Percentiles rank a stretch among this genome's conserved stretches.
Evolutionary conservation across 1,140 invertebrate genomes (phyloP).

Genomic region (Brevipalpus yothersi): DNA sequence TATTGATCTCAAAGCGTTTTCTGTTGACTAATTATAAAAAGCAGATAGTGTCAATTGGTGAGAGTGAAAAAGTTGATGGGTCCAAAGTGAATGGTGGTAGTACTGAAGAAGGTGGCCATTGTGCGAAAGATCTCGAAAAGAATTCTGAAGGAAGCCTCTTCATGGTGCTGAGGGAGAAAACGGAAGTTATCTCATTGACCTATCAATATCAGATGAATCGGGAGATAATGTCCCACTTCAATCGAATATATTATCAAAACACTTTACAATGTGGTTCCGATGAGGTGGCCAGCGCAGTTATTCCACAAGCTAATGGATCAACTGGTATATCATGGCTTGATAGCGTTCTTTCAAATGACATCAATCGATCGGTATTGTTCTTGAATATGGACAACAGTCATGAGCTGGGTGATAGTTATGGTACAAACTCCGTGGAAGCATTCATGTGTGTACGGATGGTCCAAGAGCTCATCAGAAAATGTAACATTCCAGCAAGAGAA

Average conservation of each 20-base stretch:
- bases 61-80: constrained; percentile 43
- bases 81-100: too few relatives aligned
- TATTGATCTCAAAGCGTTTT: constrained; percentile 34
- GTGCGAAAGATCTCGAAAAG: too few relatives aligned
- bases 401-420: constrained; percentile 15
- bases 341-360: not conserved
- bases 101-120: too few relatives aligned
- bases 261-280: constrained; percentile 42
- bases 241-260: constrained; percentile 53
- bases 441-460: constrained; percentile 34
- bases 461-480: constrained; percentile 6
- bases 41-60: constrained; percentile 67
- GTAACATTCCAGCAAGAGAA: constrained; percentile 30
- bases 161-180: constrained; percentile 36
- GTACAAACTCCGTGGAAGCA: constrained; percentile 39
- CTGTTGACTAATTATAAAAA: constrained; percentile 78
- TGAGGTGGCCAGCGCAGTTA: constrained; percentile 30
- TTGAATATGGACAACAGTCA: constrained; percentile 31
- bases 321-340: not conserved
- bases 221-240: constrained; percentile 52
- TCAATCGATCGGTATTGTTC: constrained; percentile 33
- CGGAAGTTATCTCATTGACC: constrained; percentile 29
- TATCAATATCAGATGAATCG: constrained; percentile 85
- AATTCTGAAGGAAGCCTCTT: constrained; percentile 69
- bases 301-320: constrained; percentile 16